These are phyloP conservation scores for Anoplopoma fimbria DNA, from an alignment of 2,113 vertebrate genomes.

Conservation along the genomic window DNA sequence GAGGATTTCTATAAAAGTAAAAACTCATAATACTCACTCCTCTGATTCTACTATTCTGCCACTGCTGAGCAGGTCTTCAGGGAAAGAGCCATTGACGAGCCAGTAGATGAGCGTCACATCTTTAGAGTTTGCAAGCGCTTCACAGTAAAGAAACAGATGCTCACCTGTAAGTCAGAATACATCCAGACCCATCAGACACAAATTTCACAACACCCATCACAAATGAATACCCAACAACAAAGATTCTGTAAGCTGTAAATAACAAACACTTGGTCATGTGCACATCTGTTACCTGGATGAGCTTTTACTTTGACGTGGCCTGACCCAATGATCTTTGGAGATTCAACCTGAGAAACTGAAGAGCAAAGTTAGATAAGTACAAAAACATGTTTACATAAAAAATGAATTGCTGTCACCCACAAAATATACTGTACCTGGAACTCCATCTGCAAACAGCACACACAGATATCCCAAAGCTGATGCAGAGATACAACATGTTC, in stretches of 20 bases:
- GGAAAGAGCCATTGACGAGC: constrained; percentile 85
- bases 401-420: background rate
- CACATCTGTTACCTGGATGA: constrained; percentile 60
- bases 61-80: constrained; percentile 70
- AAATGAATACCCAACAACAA: background rate
- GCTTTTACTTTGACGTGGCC: background rate
- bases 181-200: background rate
- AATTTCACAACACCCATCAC: too few relatives aligned
- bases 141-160: constrained; percentile 66
- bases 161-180: constrained; percentile 56
- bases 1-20: background rate
- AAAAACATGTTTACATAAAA: background rate
- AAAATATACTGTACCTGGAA: constrained; percentile 61
- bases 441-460: constrained; percentile 49
- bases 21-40: constrained; percentile 72
- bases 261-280: background rate
- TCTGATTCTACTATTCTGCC: constrained; percentile 71
- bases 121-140: constrained; percentile 51
- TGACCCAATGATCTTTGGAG: constrained; percentile 70
- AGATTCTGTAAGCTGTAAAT: background rate
- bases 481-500: constrained; percentile 16
- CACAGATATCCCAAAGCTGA: constrained; percentile 56
- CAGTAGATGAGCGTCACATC: constrained; percentile 83
- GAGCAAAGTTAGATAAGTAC: constrained; percentile 11
- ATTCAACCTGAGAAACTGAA: constrained; percentile 40